A percentile compares a stretch with the other conserved stretches of the same genome.
phyloP scores from a whole-genome alignment of 2,888 invertebrate genomes.

The Drosophila macrospina region DNA sequence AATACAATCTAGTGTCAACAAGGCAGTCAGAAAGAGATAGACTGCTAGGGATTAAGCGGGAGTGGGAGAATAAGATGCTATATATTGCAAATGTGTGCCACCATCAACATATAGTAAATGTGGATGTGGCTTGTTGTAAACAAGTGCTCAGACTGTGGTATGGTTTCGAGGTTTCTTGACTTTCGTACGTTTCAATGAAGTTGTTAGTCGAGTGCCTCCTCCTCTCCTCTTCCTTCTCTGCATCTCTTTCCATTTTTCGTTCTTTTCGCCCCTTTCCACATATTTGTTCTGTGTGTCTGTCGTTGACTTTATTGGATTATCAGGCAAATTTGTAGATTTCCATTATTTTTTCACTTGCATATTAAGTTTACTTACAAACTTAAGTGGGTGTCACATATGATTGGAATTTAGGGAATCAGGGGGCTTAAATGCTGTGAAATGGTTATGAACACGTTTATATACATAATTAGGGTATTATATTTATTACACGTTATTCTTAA shows the following conservation, averaged over 20 bases:
- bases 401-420: constrained; percentile 21
- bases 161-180: constrained; percentile 34
- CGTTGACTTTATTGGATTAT: constrained; percentile 79
- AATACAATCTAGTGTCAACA: constrained; percentile 78
- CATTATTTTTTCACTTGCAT: constrained; percentile 44
- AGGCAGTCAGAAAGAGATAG: constrained; percentile 30
- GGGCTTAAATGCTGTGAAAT: not conserved
- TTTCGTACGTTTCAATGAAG: constrained; percentile 71
- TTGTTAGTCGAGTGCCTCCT: constrained; percentile 71
- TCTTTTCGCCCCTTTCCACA: not conserved
- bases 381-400: constrained; percentile 50
- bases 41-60: constrained; percentile 17
- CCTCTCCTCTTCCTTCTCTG: constrained; percentile 25
- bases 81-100: constrained; percentile 52
- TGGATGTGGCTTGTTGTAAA: constrained; percentile 71
- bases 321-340: constrained; percentile 74
- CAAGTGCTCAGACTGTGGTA: constrained; percentile 29
- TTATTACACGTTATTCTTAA: not conserved
- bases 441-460: not conserved
- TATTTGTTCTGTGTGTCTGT: constrained; percentile 14
- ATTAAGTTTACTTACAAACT: constrained; percentile 53
- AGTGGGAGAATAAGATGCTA: constrained; percentile 9
- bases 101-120: constrained; percentile 76
- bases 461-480: not conserved
- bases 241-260: not conserved